Conservation (phyloP, 2,113 vertebrate genomes). For the Paralichthys olivaceus region DNA sequence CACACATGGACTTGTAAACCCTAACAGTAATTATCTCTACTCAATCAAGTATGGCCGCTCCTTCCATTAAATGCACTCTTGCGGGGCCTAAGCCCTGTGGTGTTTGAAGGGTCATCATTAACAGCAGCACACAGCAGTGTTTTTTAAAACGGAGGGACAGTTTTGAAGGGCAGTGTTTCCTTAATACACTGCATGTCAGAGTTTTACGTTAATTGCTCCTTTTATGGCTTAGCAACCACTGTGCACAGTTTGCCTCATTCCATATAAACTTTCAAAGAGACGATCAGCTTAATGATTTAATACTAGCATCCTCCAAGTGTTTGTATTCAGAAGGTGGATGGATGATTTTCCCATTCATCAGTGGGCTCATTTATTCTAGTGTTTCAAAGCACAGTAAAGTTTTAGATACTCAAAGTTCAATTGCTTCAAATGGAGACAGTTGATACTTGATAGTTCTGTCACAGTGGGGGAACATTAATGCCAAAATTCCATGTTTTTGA, state of each 20-base stretch:
- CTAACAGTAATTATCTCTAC: constrained; percentile 1
- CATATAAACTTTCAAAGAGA: neutral
- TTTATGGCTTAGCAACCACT: neutral
- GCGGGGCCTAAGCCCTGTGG: neutral
- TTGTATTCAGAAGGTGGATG: neutral
- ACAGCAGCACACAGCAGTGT: neutral
- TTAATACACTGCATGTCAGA: too few species aligned
- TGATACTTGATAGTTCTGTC: neutral
- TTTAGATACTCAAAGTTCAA: constrained; percentile 18
- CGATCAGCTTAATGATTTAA: constrained; percentile 2
- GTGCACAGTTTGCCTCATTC: neutral
- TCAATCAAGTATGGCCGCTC: constrained; percentile 24
- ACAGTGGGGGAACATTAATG: neutral
- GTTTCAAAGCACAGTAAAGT: constrained; percentile 16
- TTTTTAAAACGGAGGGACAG: neutral
- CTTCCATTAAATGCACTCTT: constrained; percentile 20
- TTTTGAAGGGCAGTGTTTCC: neutral
- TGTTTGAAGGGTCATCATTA: constrained; percentile 22
- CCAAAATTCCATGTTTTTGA: neutral
- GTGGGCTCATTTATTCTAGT: constrained; percentile 4
- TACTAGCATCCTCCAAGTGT: neutral
- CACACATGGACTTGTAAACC: neutral
- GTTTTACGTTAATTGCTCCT: neutral
- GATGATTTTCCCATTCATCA: constrained; percentile 1
- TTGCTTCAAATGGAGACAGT: constrained; percentile 14